phyloP scores from a whole-genome alignment of 2,888 invertebrate genomes.

The Caenorhabditis becei region DNA sequence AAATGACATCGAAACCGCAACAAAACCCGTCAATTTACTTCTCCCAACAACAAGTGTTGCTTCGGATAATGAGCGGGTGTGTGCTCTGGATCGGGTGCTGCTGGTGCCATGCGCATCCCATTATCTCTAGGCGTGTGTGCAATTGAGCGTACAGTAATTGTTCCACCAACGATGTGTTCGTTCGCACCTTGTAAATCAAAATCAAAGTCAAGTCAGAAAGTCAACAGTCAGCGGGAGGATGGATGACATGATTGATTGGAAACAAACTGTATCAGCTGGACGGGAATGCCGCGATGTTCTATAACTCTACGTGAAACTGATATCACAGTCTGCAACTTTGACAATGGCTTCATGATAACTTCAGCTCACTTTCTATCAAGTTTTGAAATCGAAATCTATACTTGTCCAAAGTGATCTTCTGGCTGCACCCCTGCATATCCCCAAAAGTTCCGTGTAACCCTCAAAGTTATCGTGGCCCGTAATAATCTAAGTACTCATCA shows the following conservation, averaged over 20 bases:
- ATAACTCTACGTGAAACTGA: too few species aligned
- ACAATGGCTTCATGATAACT: too few species aligned
- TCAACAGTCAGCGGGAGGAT: not conserved
- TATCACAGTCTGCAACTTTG: too few species aligned
- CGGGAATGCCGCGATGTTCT: too few species aligned
- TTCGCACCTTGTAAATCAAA: constrained; percentile 54
- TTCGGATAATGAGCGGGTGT: constrained; percentile 18
- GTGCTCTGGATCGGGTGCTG: not conserved
- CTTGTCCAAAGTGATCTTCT: too few species aligned
- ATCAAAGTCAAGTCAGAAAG: not conserved
- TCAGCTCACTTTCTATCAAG: too few species aligned
- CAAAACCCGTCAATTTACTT: constrained; percentile 32
- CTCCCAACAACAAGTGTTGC: constrained; percentile 1
- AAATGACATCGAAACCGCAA: constrained; percentile 24
- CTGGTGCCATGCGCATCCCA: constrained; percentile 61
- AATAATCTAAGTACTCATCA: constrained; percentile 48
- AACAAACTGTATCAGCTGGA: too few species aligned
- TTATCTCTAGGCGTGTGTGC: constrained; percentile 29
- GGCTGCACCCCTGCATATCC: too few species aligned
- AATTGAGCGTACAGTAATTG: constrained; percentile 57
- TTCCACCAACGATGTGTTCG: not conserved
- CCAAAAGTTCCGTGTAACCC: too few species aligned
- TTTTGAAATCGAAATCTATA: too few species aligned
- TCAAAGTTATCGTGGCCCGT: constrained; percentile 3
- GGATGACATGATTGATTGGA: not conserved